Evolutionary conservation across 2,888 invertebrate genomes (phyloP), one percentile per base, ranked within the genome.

Genomic region (Didymodactylos carnosus): DNA sequence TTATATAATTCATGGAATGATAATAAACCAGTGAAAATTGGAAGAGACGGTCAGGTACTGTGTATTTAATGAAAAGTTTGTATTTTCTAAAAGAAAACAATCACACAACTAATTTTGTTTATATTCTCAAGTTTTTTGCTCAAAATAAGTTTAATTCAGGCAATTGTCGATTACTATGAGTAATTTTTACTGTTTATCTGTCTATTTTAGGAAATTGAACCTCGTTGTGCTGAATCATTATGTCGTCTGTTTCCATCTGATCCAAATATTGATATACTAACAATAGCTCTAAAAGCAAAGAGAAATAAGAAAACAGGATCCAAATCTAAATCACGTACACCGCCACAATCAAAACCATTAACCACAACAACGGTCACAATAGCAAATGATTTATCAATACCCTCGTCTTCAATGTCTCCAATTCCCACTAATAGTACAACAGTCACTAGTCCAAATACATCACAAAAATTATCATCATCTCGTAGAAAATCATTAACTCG

Each of bases 1-100:
- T 85, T 97, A 76, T 92, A 92, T 81, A 97, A 97, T 85, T 90
- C 92, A 8, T 97, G 94, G 94, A 97, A 97, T 86, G 94, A 95
- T 82, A 92, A 93, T 69, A 94, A 94, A 84, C 94, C 94, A 75
- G 95, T 97, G 0, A 97, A 97, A 87, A 95, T 97, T 80, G 97
- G 94, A n/a, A 87, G 97, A 77, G 97, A 97, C 86, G 97, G 97
- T 75, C 86, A 87, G 83, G 86, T 86, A 80, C 69, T 46, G 29
- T 27, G n/a, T 25, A 29, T 39, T 69, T 25, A 25, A 27, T 3
- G 39, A 74, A 46, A n/a, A n/a, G n/a, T n/a, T n/a, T n/a, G n/a
- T n/a, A n/a, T n/a, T n/a, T n/a, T n/a, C n/a, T n/a, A n/a, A n/a
- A n/a, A n/a, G n/a, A n/a, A n/a, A n/a, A n/a, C n/a, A n/a, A n/a